A percentile compares a stretch with the other conserved stretches of the same genome.
phyloP scores from a whole-genome alignment of 2,888 invertebrate genomes.

The Flabesymbios commensalis region DNA sequence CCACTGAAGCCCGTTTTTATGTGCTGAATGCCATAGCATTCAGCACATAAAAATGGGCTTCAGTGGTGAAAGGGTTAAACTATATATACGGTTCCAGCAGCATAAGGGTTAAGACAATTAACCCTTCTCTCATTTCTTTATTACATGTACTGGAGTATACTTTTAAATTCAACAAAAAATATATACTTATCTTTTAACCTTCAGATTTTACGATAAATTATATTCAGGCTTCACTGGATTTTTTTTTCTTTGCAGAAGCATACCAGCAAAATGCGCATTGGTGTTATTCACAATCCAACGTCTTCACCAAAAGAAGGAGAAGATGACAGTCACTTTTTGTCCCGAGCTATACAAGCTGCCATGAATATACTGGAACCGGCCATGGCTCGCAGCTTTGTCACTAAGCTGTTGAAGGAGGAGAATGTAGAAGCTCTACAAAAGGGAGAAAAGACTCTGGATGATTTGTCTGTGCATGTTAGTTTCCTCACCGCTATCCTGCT shows the following conservation, averaged over 20 bases:
- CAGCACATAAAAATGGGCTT: no score
- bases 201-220: no score
- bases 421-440: constrained; percentile 54
- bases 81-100: no score
- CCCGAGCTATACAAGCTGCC: constrained; percentile 60
- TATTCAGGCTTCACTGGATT: no score
- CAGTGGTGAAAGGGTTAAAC: no score
- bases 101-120: no score
- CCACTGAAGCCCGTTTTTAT: no score
- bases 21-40: no score
- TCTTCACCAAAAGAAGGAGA: background rate
- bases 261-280: constrained; percentile 60
- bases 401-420: constrained; percentile 64
- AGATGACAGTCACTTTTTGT: constrained; percentile 23
- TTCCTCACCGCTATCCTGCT: background rate
- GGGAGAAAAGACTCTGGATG: constrained; percentile 58
- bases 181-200: no score
- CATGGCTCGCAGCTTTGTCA: constrained; percentile 62
- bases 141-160: no score
- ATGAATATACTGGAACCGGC: constrained; percentile 55
- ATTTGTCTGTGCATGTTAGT: constrained; percentile 63
- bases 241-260: constrained; percentile 50
- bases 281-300: constrained; percentile 61
- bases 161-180: no score
- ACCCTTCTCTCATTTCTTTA: background rate